Base-by-base conservation (phyloP, 2,113 vertebrate genomes). In the Chrysochloris asiatica region DNA sequence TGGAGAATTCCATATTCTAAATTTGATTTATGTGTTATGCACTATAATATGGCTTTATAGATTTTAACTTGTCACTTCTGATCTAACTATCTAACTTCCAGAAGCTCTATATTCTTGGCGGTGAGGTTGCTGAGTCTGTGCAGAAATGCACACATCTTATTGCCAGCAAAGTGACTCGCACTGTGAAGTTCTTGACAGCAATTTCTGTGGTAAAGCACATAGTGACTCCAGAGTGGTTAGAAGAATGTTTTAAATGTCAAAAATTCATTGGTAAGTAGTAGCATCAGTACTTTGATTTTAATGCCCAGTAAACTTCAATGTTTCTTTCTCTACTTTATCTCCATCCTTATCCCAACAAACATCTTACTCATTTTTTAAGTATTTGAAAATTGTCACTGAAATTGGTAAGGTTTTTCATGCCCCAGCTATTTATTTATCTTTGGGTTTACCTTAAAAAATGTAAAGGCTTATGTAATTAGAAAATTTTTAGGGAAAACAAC, bases 161-260 rank as follows among this genome's bases (percentile, higher is more conserved):
- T 50, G 99, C 99, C 92, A 98, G 96, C 96, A 99, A 99, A 96
- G 99, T 99, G 97, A 99, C 98, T 0, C 98, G 99, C 69, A 99
- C 99, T 0, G 98, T 99, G 78, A 99, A 99, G 95, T 99, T 99
- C 97, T 98, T 99, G 89, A 99, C 98, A 0, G 98, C 99, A n/a
- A 98, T 99, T 96, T 99, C 99, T 4, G 97, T 99, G 56, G 99
- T 98, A 63, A 99, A 98, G 97, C 98, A 99, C 97, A 98, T 99
- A 1, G 98, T 99, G 83, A 99, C 98, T 9, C 98, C 99, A 0
- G 99, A 99, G 56, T 99, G 99, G 99, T 97, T 99, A 88, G 99
- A 99, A 88, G 99, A 99, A 76, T 99, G 99, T 96, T 99, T 99
- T 97, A 99, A 98, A 95, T 97, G 98, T 91, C 99, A 99, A 97